These are phyloP conservation scores for Pseudomyrmex dendroicus DNA, from an alignment of 1,140 invertebrate genomes.

Conservation along the genomic window DNA sequence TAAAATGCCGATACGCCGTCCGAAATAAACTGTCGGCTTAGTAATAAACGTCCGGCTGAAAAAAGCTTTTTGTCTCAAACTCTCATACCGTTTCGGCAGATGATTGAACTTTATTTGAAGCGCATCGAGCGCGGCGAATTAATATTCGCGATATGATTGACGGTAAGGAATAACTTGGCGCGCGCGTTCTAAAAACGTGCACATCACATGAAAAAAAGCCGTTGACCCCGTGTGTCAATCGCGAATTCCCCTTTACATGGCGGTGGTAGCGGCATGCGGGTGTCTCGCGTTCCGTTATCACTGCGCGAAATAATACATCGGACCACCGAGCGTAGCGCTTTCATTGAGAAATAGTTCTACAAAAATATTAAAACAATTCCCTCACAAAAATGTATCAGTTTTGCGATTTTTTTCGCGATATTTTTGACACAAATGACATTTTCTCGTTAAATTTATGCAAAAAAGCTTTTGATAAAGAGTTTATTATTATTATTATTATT, in stretches of 20 bases:
- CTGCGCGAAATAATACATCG: slow-evolving; percentile 66
- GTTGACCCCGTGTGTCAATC: slow-evolving; percentile 64
- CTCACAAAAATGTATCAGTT: too few species aligned
- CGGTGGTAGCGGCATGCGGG: background rate
- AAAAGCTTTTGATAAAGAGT: too few species aligned
- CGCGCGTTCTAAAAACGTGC: slow-evolving; percentile 63
- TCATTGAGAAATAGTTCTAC: slow-evolving; percentile 32
- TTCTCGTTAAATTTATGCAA: too few species aligned
- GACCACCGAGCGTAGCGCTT: slow-evolving; percentile 36
- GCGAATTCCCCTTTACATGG: slow-evolving; percentile 30
- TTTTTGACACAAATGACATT: too few species aligned
- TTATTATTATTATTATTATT: too few species aligned
- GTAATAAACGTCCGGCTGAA: slow-evolving; percentile 76
- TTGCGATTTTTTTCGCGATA: background rate
- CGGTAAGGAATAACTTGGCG: slow-evolving; percentile 67
- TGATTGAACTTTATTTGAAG: slow-evolving; percentile 83
- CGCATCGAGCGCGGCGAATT: slow-evolving; percentile 73
- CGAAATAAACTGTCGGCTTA: slow-evolving; percentile 80
- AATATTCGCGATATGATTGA: slow-evolving; percentile 74
- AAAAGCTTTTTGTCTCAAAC: slow-evolving; percentile 80
- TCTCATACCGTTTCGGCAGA: slow-evolving; percentile 24
- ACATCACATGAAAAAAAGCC: slow-evolving; percentile 61
- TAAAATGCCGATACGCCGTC: slow-evolving; percentile 78
- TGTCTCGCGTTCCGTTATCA: slow-evolving; percentile 19
- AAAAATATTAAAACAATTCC: too few species aligned